Evolutionary conservation across 2,888 invertebrate species (phyloP).

Genomic region (Nomada hirtipes): DNA sequence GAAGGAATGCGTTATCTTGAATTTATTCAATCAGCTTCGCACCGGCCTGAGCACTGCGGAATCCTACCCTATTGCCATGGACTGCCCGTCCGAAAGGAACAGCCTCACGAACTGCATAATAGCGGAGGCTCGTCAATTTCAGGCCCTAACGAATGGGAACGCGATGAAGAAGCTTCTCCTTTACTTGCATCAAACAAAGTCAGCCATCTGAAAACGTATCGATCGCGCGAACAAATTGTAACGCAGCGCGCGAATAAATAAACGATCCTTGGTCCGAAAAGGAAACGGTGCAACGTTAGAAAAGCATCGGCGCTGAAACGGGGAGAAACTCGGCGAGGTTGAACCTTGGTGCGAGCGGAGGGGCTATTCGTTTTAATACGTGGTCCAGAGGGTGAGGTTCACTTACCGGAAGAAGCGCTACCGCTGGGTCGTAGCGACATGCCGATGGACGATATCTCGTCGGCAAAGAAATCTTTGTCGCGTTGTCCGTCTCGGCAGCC

Average conservation of each 20-base stretch:
- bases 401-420: slow-evolving; percentile 91
- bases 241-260: too few species aligned
- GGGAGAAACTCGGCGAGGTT: too few species aligned
- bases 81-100: slow-evolving; percentile 66
- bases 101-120: slow-evolving; percentile 67
- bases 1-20: slow-evolving; percentile 77
- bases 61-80: slow-evolving; percentile 58
- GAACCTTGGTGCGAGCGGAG: slow-evolving; percentile 8
- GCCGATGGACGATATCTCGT: slow-evolving; percentile 93
- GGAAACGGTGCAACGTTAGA: too few species aligned
- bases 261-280: too few species aligned
- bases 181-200: slow-evolving; percentile 57
- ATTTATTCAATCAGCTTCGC: slow-evolving; percentile 77
- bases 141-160: slow-evolving; percentile 69
- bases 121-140: slow-evolving; percentile 1
- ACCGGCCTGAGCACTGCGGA: slow-evolving; percentile 71
- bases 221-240: neutral
- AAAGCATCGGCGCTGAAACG: too few species aligned
- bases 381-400: neutral
- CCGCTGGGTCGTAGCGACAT: slow-evolving; percentile 91
- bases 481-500: slow-evolving; percentile 80
- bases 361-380: neutral
- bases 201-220: neutral
- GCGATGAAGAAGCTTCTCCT: slow-evolving; percentile 69
- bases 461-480: slow-evolving; percentile 81